Conservation (phyloP, 2,113 vertebrate species). For the Alethe diademata region DNA sequence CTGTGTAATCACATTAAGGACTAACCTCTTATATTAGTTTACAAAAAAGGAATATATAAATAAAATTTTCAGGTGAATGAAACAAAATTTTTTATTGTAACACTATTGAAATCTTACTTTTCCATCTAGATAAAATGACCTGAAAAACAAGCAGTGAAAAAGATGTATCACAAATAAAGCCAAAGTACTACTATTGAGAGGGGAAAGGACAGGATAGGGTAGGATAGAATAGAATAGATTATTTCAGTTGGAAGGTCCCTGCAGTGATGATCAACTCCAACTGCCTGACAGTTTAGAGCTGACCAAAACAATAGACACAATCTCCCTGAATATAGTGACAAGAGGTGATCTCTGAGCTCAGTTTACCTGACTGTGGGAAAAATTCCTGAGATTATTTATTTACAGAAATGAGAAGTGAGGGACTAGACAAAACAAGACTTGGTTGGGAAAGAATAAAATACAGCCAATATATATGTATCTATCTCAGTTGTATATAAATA, state of each 20-base stretch:
- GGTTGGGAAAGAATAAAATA: background rate
- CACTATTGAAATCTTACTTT: background rate
- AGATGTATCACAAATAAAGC: background rate
- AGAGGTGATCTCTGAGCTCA: background rate
- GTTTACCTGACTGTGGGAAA: background rate
- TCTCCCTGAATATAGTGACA: background rate
- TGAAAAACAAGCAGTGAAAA: background rate
- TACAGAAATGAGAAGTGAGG: background rate
- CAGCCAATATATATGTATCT: background rate
- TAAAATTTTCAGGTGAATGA: background rate
- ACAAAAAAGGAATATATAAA: background rate
- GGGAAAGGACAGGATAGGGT: background rate
- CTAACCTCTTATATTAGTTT: background rate
- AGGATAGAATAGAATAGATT: too few relatives aligned
- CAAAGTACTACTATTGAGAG: background rate
- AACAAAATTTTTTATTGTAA: background rate
- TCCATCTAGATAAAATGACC: background rate
- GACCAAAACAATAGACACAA: background rate
- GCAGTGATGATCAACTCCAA: background rate
- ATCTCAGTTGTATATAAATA: background rate
- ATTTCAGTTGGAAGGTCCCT: background rate
- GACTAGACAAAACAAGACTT: background rate
- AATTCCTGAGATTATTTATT: background rate
- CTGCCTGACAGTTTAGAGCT: background rate
- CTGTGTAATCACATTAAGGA: background rate